A percentile compares a stretch with the other conserved stretches of the same genome.
phyloP scores from a whole-genome alignment of 2,113 vertebrate species.

The Rhea americana region DNA sequence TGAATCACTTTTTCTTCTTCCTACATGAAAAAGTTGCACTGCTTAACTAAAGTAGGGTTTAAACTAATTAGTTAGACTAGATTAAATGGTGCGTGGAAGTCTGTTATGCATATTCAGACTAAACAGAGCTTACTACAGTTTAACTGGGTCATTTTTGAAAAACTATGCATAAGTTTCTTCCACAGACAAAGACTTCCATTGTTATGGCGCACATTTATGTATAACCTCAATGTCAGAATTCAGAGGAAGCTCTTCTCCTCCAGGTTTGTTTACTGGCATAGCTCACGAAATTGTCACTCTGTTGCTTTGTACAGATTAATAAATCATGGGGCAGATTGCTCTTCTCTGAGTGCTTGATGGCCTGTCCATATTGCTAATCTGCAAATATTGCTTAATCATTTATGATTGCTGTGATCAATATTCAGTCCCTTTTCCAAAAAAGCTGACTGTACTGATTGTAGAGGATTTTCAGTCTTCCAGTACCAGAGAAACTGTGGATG shows the following conservation, averaged over 20 bases:
- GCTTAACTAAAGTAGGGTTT: constrained; percentile 9
- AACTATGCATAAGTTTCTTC: background rate
- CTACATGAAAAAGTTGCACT: background rate
- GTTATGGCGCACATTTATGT: background rate
- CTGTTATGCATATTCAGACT: background rate
- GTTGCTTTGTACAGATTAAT: background rate
- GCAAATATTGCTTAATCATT: background rate
- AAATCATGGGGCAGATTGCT: background rate
- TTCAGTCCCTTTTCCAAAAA: constrained; percentile 6
- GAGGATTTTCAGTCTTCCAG: background rate
- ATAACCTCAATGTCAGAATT: background rate
- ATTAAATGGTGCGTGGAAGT: background rate
- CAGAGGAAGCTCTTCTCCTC: background rate
- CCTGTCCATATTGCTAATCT: background rate
- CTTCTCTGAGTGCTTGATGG: background rate
- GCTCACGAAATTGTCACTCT: background rate
- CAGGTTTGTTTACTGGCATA: background rate
- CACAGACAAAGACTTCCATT: background rate
- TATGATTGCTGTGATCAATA: background rate
- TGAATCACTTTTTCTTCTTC: background rate
- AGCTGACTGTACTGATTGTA: background rate
- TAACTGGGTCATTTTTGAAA: constrained; percentile 7
- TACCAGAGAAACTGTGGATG: background rate
- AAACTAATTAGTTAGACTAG: background rate
- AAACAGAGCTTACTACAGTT: background rate